Base-by-base conservation (phyloP, 1,140 invertebrate species). In the Pteromalus puparum region DNA sequence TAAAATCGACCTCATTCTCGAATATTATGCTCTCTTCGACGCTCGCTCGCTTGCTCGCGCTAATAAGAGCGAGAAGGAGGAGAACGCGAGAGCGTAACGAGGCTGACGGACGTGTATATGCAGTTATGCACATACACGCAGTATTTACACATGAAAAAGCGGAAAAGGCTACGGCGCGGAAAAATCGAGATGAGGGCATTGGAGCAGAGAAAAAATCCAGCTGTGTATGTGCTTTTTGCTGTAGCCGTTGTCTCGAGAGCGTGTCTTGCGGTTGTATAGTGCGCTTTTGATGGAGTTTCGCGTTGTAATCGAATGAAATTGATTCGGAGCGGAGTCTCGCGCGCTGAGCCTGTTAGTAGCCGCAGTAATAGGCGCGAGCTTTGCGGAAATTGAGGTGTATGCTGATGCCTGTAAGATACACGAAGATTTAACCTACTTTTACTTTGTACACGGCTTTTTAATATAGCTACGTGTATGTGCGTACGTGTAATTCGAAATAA, bases 51-150 rank as follows among this genome's bases (percentile, higher is more conserved):
- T 61, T 5, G 30, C 30, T 34, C 53, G 34, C 6, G 26, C 21
- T 73, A 78, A 78, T 42, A 70, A 68, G 61, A 46, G 53, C 18
- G 24, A 26, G 79, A 73, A 68, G 34, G 65, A 61, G 21, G 34
- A n/a, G 28, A 21, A 42, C n/a, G 82, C 28, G 74, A 68, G 65
- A 77, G 77, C 83, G 83, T 84, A 84, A 80, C 76, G 83, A 80
- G 76, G 76, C 72, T 84, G 79, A 73, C 61, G 48, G 53, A 61
- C 46, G 46, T 12, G 0, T 42, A 42, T 42, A 42, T 42, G 1
- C 46, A n/a, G n/a, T n/a, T 48, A 18, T 48, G 46, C 15, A 48
- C 46, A 48, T 46, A 46, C 15, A 48, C 46, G 46, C 46, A 48
- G 15, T 48, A 48, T 48, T 48, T 48, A 48, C 46, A 48, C 42